Percentiles rank a stretch among this genome's conserved stretches.
Conservation (phyloP, 2,113 vertebrate species). For the Phaethornis superciliosus region DNA sequence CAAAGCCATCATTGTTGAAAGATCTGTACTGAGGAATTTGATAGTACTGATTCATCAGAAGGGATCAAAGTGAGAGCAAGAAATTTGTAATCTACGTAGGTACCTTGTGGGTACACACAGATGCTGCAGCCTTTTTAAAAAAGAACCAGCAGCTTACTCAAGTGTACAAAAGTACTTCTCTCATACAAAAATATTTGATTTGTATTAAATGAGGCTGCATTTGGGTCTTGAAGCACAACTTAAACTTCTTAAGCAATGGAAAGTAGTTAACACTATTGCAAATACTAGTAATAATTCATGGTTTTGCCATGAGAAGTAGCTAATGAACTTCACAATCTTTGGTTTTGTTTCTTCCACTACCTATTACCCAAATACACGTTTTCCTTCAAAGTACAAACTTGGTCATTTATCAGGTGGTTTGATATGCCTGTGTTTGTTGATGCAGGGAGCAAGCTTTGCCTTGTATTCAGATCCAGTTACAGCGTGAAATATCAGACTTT, state of each 20-base stretch:
- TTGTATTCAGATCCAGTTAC: conserved; percentile 96
- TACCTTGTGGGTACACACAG: neutral
- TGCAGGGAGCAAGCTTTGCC: conserved; percentile 93
- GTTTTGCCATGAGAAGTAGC: neutral
- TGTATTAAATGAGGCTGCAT: neutral
- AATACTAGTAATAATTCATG: neutral
- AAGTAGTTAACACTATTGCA: neutral
- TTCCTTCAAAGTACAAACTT: neutral
- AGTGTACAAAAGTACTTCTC: neutral
- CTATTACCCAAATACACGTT: rapidly evolving
- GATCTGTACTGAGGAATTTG: neutral
- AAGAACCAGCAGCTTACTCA: neutral
- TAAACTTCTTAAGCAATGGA: neutral
- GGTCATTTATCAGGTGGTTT: neutral
- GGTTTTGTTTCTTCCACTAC: neutral
- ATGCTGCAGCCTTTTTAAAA: neutral
- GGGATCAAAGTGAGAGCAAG: neutral
- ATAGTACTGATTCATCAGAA: neutral
- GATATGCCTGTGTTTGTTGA: neutral
- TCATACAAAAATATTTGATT: neutral
- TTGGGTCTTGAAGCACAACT: neutral
- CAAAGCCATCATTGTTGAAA: neutral
- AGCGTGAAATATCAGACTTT: conserved; percentile 89
- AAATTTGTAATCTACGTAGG: neutral
- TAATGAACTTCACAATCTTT: neutral